Conservation (phyloP, 1,140 invertebrate species). For the Nylanderia fulva region DNA sequence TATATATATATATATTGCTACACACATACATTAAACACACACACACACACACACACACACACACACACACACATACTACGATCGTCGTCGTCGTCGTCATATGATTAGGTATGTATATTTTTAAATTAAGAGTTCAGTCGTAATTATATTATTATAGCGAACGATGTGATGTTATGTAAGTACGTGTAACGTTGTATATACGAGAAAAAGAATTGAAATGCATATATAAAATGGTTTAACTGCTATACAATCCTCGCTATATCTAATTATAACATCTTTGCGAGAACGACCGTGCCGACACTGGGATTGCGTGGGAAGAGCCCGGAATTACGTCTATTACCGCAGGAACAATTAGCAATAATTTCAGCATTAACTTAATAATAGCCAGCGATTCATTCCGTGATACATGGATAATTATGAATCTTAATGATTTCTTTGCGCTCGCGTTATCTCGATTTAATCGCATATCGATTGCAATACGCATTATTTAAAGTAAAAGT, state of each 20-base stretch:
- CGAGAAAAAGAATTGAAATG: slow-evolving; percentile 78
- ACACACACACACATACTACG: neutral
- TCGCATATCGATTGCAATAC: neutral
- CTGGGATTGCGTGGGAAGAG: slow-evolving; percentile 10
- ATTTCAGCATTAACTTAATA: slow-evolving; percentile 18
- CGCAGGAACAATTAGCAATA: slow-evolving; percentile 21
- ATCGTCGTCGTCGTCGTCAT: slow-evolving; percentile 37
- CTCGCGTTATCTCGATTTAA: neutral
- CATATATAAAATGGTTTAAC: slow-evolving; percentile 74
- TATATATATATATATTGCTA: slow-evolving; percentile 24
- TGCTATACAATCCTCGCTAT: slow-evolving; percentile 42
- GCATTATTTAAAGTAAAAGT: neutral
- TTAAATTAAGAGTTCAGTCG: slow-evolving; percentile 75
- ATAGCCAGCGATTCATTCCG: slow-evolving; percentile 5
- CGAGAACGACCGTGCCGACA: neutral
- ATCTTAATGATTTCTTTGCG: slow-evolving; percentile 23
- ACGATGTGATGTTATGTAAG: slow-evolving; percentile 86
- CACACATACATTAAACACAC: neutral
- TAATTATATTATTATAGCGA: slow-evolving; percentile 81
- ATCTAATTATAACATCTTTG: slow-evolving; percentile 17
- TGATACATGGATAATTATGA: slow-evolving; percentile 18
- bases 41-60: neutral
- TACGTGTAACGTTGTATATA: slow-evolving; percentile 85
- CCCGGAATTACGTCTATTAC: slow-evolving; percentile 4
- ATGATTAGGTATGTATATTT: slow-evolving; percentile 55